Evolutionary conservation across 2,797 vertebrate species (phyloP).

Genomic region (Buphagus erythrorhynchus): DNA sequence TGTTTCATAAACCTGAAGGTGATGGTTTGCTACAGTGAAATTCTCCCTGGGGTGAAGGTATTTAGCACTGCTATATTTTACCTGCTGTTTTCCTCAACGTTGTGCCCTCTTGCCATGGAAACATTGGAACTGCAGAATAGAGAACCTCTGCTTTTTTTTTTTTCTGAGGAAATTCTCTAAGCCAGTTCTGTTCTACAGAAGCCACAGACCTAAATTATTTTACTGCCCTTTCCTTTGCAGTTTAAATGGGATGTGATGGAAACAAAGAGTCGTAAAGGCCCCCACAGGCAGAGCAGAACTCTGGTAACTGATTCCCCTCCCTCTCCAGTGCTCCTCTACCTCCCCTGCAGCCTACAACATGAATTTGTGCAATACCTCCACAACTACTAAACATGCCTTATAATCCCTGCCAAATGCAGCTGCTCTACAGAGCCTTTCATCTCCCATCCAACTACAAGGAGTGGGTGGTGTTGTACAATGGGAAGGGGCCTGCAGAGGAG

Average conservation of each 20-base stretch:
- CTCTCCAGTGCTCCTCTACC: neutral
- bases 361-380: neutral
- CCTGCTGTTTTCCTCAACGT: neutral
- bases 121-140: neutral
- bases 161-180: neutral
- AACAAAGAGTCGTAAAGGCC: neutral
- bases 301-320: neutral
- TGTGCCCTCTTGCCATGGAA: neutral
- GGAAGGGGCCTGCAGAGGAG: neutral
- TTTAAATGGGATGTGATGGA: neutral
- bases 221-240: neutral
- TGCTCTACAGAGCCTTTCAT: conserved; percentile 20
- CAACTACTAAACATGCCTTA: neutral
- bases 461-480: neutral
- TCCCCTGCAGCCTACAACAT: neutral
- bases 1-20: neutral
- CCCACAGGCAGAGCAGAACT: neutral
- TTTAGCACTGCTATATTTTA: neutral
- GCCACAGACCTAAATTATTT: neutral
- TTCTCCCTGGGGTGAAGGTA: neutral
- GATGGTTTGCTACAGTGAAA: neutral
- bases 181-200: neutral
- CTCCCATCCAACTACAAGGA: neutral
- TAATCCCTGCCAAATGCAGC: conserved; percentile 2
- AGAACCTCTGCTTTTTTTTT: neutral